Base-by-base conservation (phyloP, 2,797 vertebrate genomes). In the Numenius phaeopus region DNA sequence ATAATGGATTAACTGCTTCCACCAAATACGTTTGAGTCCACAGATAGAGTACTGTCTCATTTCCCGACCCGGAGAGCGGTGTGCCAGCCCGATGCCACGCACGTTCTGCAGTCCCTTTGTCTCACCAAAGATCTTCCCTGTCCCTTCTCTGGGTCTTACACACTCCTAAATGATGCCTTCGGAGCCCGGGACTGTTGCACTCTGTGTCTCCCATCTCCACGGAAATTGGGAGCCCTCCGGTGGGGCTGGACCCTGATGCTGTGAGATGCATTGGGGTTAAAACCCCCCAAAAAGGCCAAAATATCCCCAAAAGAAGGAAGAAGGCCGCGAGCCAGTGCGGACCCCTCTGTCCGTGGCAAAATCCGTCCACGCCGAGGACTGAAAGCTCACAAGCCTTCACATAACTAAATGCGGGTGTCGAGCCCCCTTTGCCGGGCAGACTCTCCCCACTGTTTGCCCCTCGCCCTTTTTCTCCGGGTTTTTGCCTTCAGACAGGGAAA, bases 401-500 rank as follows among this genome's bases (percentile, higher is more conserved):
- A 37, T 37, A 37, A 37, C 34, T 37, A 37, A 37, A 37, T 37
- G 34, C 34, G 34, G 34, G 47, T 47, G 47, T 23, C 12, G 47
- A 47, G 47, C 47, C 47, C 47, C 22, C 47, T 47, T 47, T 23
- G 87, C 92, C 59, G 23, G 70, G 75, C 2, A 8, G 70, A 19
- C 15, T 32, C 64, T 34, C 52, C 24, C 0, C 2, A 21, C 77
- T 17, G 73, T 93, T 78, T 2, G 2, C 69, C 42, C 26, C 7
- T 7, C 61, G 55, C 86, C 61, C 81, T 91, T 92, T 80, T 39
- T 26, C 90, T 95, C 95, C 95, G 89, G 94, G 88, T 97, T 97
- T 97, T 94, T 87, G 76, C 29, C 8, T 80, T 67, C 96, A 98
- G 97, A 94, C 54, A 32, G 83, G 80, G 89, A 95, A 95, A 95